Percentiles rank a stretch among this genome's conserved stretches.
Conservation (phyloP, 2,113 vertebrate genomes). For the Puffinus mauretanicus region DNA sequence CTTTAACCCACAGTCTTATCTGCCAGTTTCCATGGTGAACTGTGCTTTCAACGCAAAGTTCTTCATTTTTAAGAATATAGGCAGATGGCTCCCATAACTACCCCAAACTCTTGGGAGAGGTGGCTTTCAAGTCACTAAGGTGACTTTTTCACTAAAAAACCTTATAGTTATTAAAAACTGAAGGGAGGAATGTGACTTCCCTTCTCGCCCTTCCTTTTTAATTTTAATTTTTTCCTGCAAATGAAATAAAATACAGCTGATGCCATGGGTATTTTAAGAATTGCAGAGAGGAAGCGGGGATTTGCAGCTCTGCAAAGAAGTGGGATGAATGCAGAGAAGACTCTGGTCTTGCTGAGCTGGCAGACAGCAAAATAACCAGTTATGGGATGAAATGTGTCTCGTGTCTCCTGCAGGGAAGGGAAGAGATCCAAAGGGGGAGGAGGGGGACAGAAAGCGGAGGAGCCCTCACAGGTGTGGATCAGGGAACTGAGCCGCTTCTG, state of each 20-base stretch:
- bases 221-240: background rate
- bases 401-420: background rate
- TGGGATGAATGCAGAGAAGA: constrained; percentile 25
- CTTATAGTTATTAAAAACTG: background rate
- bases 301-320: constrained; percentile 32
- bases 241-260: constrained; percentile 9
- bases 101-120: background rate
- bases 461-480: background rate
- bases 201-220: background rate
- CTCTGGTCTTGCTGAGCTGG: constrained; percentile 29
- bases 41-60: background rate
- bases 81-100: background rate
- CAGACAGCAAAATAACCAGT: constrained; percentile 12
- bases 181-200: background rate
- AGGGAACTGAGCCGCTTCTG: background rate
- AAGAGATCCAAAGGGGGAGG: background rate
- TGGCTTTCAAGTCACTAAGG: background rate
- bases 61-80: background rate
- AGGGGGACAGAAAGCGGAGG: background rate
- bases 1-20: background rate
- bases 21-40: background rate
- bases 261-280: constrained; percentile 31
- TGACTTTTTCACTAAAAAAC: background rate
- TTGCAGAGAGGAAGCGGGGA: background rate
- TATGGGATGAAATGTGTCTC: background rate